These are phyloP conservation scores for Gordius sp. DNA, from an alignment of 2,888 invertebrate species.

Conservation along the genomic window DNA sequence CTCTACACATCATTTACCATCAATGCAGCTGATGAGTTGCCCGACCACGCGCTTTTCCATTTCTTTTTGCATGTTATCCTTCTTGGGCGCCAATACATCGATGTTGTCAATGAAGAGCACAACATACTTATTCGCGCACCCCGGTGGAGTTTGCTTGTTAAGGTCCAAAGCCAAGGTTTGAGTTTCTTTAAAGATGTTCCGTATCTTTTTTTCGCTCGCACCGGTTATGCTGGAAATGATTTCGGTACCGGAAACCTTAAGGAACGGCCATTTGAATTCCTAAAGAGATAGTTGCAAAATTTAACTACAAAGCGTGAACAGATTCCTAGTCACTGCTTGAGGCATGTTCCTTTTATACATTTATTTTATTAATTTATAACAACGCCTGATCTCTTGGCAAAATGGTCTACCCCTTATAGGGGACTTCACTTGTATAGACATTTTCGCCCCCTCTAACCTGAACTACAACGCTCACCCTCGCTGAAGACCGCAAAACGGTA, in stretches of 20 bases:
- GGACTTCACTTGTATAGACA: too few relatives aligned
- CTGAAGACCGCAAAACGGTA: too few relatives aligned
- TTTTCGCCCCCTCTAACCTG: too few relatives aligned
- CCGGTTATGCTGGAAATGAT: constrained; percentile 76
- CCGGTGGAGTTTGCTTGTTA: neutral
- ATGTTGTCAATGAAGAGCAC: constrained; percentile 82
- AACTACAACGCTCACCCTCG: too few relatives aligned
- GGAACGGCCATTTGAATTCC: constrained; percentile 54
- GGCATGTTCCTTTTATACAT: too few relatives aligned
- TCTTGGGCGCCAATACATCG: constrained; percentile 69
- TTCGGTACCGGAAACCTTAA: constrained; percentile 68
- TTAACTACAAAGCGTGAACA: too few relatives aligned
- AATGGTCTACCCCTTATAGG: too few relatives aligned
- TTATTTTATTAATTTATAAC: too few relatives aligned
- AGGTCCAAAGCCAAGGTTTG: constrained; percentile 26
- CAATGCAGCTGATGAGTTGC: constrained; percentile 61
- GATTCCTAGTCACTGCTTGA: too few relatives aligned
- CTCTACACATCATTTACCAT: constrained; percentile 39
- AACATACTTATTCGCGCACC: constrained; percentile 23
- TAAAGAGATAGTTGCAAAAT: constrained; percentile 36
- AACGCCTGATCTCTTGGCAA: constrained; percentile 66
- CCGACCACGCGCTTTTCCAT: constrained; percentile 87
- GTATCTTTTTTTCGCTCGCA: constrained; percentile 69
- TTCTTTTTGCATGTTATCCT: constrained; percentile 63
- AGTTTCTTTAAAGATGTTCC: constrained; percentile 66